Base-by-base conservation (phyloP, 2,888 invertebrate genomes). In the Brachylomia viminalis region DNA sequence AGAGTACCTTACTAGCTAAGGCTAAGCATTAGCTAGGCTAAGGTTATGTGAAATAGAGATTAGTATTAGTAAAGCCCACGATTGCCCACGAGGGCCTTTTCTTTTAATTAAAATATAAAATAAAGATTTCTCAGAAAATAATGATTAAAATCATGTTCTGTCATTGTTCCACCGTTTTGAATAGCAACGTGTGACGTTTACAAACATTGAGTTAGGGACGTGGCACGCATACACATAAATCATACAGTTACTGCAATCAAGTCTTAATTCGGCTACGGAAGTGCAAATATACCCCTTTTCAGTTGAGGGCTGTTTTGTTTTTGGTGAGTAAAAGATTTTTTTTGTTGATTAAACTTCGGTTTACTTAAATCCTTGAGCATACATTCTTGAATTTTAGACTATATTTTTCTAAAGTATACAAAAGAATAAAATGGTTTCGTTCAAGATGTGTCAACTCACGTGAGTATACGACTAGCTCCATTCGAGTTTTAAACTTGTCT, bases 141-240 rank as follows among this genome's bases (percentile, higher is more conserved):
- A n/a, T n/a, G 6, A 20, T 3, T 7, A 45, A 13, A 65, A 64
- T 45, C 4, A 65, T 65, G 13, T 20, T 23, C n/a, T 27, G 11
- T 17, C 20, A 2, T 33, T 58, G n/a, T 77, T 45, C 7, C n/a
- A 45, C 3, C 15, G n/a, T 68, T 47, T 17, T 33, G 66, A 68
- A 71, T 38, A 70, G 71, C 65, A 58, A 74, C 27, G 62, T 56
- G 71, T 45, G 70, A 49, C 5, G 13, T 68, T 72, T 68, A 47
- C 23, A 47, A 74, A 20, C 47, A 47, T 68, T 65, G 67, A 75
- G 49, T 80, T 73, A 80, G 59, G 72, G 54, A 65, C 62, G 59
- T 64, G 75, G 56, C 70, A 69, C 75, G 70, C 52, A 49, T 65
- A 49, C 61, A 56, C 47, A 78, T 78, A 77, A 84, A 77, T 77